Conservation (phyloP, 2,888 invertebrate species). For the Melinaea menophilus region DNA sequence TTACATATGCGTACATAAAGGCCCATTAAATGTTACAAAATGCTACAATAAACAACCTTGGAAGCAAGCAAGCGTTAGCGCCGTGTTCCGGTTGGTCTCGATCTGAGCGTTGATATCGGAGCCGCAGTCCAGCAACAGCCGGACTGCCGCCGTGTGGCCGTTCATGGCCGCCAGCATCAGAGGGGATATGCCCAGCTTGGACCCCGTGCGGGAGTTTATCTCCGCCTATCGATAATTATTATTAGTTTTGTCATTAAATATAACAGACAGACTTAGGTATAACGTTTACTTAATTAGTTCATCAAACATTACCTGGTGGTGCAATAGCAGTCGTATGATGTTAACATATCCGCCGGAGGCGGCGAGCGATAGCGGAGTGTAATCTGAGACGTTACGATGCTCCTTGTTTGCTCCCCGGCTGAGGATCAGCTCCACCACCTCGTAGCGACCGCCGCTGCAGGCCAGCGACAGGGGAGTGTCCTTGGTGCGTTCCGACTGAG, state of each 20-base stretch:
- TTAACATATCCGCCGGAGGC: conserved; percentile 99
- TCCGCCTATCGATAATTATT: conserved; percentile 80
- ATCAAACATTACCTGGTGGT: conserved; percentile 81
- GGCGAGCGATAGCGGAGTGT: conserved; percentile 98
- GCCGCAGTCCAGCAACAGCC: conserved; percentile 96
- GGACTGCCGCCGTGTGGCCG: conserved; percentile 92
- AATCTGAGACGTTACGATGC: conserved; percentile 99
- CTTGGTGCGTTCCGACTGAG: conserved; percentile 99
- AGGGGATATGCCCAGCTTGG: conserved; percentile 98
- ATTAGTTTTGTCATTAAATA: too few relatives aligned
- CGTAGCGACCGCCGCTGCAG: conserved; percentile 97
- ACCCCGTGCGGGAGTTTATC: conserved; percentile 98
- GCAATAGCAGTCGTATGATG: conserved; percentile 95
- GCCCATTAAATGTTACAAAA: too few relatives aligned
- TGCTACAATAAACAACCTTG: conserved; percentile 81
- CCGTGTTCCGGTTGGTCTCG: conserved; percentile 99
- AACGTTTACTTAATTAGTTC: neutral
- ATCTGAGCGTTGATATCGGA: conserved; percentile 99
- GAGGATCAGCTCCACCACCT: conserved; percentile 94
- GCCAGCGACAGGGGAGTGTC: conserved; percentile 98
- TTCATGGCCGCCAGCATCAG: conserved; percentile 99
- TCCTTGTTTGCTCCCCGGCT: conserved; percentile 96
- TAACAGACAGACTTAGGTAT: too few relatives aligned
- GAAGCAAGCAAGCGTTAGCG: conserved; percentile 98
- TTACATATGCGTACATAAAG: too few relatives aligned